Percentiles rank a stretch among this genome's conserved stretches.
phyloP scores from a whole-genome alignment of 1,140 invertebrate genomes.

The Bacillus rossius region DNA sequence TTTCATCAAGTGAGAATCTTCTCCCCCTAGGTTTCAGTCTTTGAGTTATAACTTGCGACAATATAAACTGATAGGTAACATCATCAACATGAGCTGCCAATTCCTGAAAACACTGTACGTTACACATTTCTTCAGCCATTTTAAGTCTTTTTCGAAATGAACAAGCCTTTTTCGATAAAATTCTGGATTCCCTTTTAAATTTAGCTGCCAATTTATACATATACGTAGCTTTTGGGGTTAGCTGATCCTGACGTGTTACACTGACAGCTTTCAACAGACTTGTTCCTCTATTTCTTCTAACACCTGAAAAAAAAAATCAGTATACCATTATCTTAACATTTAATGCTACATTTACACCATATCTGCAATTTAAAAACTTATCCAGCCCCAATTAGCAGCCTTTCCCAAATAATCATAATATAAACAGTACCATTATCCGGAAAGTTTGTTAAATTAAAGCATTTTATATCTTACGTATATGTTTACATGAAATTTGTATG shows the following conservation, averaged over 20 bases:
- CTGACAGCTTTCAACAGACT: neutral
- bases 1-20: too few relatives aligned
- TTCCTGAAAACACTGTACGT: neutral
- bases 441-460: too few relatives aligned
- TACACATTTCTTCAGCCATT: conserved; percentile 1
- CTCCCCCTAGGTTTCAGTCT: neutral
- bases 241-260: neutral
- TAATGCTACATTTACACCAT: too few relatives aligned
- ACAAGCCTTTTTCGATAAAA: neutral
- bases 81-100: neutral
- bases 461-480: too few relatives aligned
- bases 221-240: neutral
- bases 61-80: neutral
- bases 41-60: neutral
- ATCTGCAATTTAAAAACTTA: too few relatives aligned
- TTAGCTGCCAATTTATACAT: neutral
- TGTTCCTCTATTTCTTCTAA: too few relatives aligned
- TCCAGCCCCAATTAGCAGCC: too few relatives aligned
- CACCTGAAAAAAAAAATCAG: too few relatives aligned
- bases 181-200: neutral
- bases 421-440: too few relatives aligned
- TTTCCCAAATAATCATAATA: too few relatives aligned
- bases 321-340: too few relatives aligned
- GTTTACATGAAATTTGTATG: too few relatives aligned
- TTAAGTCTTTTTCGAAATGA: neutral